phyloP scores from a whole-genome alignment of 2,113 vertebrate species.

The Corydoras sp. region DNA sequence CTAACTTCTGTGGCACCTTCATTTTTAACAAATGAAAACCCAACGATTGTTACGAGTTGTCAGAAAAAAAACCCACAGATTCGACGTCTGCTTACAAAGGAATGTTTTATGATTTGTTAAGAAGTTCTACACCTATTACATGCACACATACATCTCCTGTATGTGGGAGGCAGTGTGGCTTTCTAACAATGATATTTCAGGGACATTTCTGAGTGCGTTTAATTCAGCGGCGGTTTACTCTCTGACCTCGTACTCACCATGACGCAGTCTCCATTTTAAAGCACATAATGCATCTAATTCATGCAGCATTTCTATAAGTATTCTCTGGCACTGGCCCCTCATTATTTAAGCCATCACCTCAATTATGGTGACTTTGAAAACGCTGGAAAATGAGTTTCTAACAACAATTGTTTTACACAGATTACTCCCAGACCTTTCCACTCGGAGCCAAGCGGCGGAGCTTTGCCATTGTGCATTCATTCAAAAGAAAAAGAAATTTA shows the following conservation, averaged over 20 bases:
- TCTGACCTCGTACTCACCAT: not conserved
- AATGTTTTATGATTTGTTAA: not conserved
- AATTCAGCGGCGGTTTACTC: not conserved
- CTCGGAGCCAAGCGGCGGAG: constrained; percentile 13
- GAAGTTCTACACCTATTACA: not conserved
- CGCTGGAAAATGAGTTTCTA: not conserved
- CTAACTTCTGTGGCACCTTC: no score
- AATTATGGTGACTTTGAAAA: constrained; percentile 25
- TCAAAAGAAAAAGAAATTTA: constrained; percentile 28
- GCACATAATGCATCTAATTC: not conserved
- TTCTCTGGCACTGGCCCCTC: not conserved
- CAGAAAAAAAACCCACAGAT: no score
- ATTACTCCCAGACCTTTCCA: constrained; percentile 31
- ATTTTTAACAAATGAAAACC: no score
- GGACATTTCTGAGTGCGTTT: not conserved
- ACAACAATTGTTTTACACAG: constrained; percentile 15
- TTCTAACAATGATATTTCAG: constrained; percentile 3
- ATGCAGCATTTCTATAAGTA: not conserved
- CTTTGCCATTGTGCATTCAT: constrained; percentile 27
- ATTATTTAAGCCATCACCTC: no score
- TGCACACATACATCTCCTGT: constrained; percentile 6
- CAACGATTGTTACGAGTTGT: no score
- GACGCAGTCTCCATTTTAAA: not conserved
- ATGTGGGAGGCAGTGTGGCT: not conserved
- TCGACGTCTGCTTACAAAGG: no score